Conservation (phyloP, 1,140 invertebrate species). For the Anoplolepis gracilipes region DNA sequence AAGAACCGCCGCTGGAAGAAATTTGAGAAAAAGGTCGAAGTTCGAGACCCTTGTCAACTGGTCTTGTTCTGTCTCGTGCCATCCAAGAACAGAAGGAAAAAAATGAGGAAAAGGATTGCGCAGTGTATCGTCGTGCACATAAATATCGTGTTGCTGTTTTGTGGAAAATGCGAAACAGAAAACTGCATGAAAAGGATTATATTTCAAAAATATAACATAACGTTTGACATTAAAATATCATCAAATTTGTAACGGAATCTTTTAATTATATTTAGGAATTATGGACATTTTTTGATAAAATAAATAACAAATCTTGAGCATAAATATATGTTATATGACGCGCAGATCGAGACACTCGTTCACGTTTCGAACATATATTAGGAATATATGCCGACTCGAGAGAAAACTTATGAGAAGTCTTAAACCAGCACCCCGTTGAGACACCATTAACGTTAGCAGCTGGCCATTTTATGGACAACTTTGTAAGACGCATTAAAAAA, state of each 20-base stretch:
- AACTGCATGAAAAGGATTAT: neutral
- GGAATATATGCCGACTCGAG: constrained; percentile 25
- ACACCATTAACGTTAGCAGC: constrained; percentile 67
- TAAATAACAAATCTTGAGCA: constrained; percentile 1
- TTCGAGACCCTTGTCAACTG: constrained; percentile 70
- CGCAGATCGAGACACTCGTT: neutral
- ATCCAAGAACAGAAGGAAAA: constrained; percentile 34
- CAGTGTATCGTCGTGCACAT: neutral
- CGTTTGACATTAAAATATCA: neutral
- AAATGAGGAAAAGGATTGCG: constrained; percentile 20
- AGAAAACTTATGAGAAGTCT: constrained; percentile 58
- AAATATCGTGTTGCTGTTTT: constrained; percentile 7
- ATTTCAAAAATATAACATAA: neutral
- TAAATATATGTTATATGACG: neutral
- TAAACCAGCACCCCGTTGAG: constrained; percentile 59
- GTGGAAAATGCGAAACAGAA: neutral
- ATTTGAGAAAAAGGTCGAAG: constrained; percentile 74
- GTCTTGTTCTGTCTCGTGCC: constrained; percentile 72
- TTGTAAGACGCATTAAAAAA: constrained; percentile 68
- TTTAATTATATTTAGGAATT: neutral
- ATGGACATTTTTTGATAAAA: neutral
- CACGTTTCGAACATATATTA: constrained; percentile 20
- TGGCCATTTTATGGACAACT: constrained; percentile 71
- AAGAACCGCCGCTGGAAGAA: constrained; percentile 58
- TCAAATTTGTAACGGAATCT: neutral